Evolutionary conservation across 1,140 invertebrate genomes (phyloP).

Genomic region (Harpegnathos saltator): DNA sequence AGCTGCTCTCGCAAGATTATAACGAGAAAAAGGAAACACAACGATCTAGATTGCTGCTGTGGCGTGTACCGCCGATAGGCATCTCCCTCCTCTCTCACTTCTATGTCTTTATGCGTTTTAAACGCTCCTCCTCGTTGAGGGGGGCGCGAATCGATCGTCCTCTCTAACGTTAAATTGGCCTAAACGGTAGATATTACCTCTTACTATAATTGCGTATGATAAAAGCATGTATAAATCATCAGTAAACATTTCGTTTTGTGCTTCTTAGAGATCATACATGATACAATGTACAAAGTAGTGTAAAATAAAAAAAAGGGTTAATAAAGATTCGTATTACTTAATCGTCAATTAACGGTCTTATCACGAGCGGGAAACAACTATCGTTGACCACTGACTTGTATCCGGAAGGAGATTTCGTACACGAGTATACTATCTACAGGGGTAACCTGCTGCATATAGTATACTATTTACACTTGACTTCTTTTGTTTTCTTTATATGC

Average conservation of each 20-base stretch:
- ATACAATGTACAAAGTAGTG: slow-evolving; percentile 85
- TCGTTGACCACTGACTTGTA: slow-evolving; percentile 59
- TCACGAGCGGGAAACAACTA: slow-evolving; percentile 75
- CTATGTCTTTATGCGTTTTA: slow-evolving; percentile 64
- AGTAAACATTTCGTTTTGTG: slow-evolving; percentile 85
- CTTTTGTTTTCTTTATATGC: no score
- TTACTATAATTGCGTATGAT: slow-evolving; percentile 81
- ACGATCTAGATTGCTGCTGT: slow-evolving; percentile 61
- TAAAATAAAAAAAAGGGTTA: slow-evolving; percentile 84
- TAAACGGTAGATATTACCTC: slow-evolving; percentile 75
- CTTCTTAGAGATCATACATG: slow-evolving; percentile 85
- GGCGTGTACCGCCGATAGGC: slow-evolving; percentile 48
- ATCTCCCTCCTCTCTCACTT: slow-evolving; percentile 72
- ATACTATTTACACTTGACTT: no score
- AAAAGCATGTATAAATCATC: slow-evolving; percentile 85
- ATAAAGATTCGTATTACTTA: slow-evolving; percentile 83
- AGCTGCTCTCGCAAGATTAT: slow-evolving; percentile 35
- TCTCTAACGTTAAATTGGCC: slow-evolving; percentile 67
- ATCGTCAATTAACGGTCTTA: slow-evolving; percentile 78
- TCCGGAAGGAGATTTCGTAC: slow-evolving; percentile 14
- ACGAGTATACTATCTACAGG: background rate
- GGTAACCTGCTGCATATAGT: no score
- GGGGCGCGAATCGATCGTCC: slow-evolving; percentile 53
- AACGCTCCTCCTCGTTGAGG: slow-evolving; percentile 48
- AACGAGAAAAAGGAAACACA: slow-evolving; percentile 49